Percentiles rank a stretch among this genome's conserved stretches.
phyloP scores from a whole-genome alignment of 2,888 invertebrate genomes.

The Zonitis immaculata region DNA sequence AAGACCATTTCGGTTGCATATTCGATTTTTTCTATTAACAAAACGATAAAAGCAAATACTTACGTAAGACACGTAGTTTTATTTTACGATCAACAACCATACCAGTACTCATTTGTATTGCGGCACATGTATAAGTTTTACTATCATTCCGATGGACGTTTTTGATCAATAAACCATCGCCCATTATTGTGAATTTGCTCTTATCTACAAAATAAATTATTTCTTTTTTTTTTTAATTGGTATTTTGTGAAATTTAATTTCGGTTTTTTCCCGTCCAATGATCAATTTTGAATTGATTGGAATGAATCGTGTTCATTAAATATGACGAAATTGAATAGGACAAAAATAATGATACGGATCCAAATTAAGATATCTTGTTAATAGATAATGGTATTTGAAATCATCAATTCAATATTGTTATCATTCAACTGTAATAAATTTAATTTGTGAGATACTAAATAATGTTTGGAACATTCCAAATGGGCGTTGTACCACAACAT shows the following conservation, averaged over 20 bases:
- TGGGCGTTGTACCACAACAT: too few relatives aligned
- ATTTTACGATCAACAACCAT: conserved; percentile 54
- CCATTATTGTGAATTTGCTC: conserved; percentile 50
- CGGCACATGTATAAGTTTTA: conserved; percentile 57
- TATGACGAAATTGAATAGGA: too few relatives aligned
- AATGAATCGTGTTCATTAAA: too few relatives aligned
- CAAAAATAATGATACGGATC: not conserved
- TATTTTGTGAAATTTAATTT: too few relatives aligned
- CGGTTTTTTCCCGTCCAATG: too few relatives aligned
- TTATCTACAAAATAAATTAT: conserved; percentile 28
- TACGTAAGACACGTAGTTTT: conserved; percentile 57
- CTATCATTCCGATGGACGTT: conserved; percentile 54
- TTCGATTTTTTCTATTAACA: not conserved
- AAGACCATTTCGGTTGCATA: too few relatives aligned
- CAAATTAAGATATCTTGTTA: too few relatives aligned
- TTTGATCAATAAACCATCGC: conserved; percentile 55
- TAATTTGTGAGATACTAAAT: too few relatives aligned
- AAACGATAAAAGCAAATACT: conserved; percentile 41
- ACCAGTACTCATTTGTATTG: conserved; percentile 53
- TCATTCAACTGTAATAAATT: not conserved
- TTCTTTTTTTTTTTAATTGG: too few relatives aligned
- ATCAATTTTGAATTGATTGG: too few relatives aligned
- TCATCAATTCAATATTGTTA: not conserved
- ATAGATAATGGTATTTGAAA: not conserved
- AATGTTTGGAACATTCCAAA: not conserved